A percentile compares a stretch with the other conserved stretches of the same genome.
Conservation (phyloP, 1,140 invertebrate species). For the Solenopsis fugax region DNA sequence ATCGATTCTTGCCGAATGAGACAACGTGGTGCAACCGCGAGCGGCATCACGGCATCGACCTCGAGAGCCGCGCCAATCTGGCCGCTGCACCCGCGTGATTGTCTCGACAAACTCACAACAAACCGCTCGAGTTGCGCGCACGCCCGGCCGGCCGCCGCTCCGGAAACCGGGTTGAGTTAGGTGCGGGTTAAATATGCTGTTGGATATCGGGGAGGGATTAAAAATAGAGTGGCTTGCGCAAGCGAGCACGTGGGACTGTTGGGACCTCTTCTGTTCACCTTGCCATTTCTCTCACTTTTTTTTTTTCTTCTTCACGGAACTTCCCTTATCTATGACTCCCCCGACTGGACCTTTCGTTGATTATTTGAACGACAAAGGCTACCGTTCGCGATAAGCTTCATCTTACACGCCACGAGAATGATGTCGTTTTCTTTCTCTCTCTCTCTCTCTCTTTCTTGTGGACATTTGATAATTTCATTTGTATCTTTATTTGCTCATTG, state of each 20-base stretch:
- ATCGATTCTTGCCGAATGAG: neutral
- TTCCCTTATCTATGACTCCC: slow-evolving; percentile 1
- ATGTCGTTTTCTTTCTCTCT: neutral
- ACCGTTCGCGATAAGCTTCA: neutral
- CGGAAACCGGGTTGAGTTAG: slow-evolving; percentile 34
- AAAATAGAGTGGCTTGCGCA: slow-evolving; percentile 54
- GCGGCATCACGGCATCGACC: slow-evolving; percentile 21
- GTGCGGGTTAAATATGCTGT: slow-evolving; percentile 49
- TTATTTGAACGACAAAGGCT: neutral
- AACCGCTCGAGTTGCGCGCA: slow-evolving; percentile 33
- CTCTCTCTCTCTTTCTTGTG: neutral
- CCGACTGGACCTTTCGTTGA: neutral
- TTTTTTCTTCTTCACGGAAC: neutral
- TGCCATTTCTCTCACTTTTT: neutral
- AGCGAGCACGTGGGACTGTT: slow-evolving; percentile 48
- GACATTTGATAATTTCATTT: slow-evolving; percentile 10
- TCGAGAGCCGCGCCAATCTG: slow-evolving; percentile 40
- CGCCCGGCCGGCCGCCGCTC: neutral
- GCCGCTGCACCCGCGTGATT: slow-evolving; percentile 1
- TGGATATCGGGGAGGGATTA: slow-evolving; percentile 1
- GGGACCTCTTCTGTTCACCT: neutral
- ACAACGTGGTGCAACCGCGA: slow-evolving; percentile 14
- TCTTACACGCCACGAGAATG: neutral
- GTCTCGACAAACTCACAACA: slow-evolving; percentile 30
- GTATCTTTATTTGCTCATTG: neutral